Conservation (phyloP, 2,888 invertebrate species). For the Plebejus melissa region DNA sequence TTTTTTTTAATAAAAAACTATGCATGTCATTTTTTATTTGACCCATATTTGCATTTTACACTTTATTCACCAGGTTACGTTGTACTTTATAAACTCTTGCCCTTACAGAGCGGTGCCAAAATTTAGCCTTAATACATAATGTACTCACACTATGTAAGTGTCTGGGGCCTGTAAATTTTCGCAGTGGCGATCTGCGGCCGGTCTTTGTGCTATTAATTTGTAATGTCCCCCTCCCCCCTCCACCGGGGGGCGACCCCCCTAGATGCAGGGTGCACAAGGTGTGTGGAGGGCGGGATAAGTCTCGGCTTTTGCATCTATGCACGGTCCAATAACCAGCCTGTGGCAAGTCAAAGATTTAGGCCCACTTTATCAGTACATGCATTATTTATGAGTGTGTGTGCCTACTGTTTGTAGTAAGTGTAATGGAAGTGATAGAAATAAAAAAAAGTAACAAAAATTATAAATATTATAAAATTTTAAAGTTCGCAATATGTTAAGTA, state of each 20-base stretch:
- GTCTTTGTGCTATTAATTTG: conserved; percentile 79
- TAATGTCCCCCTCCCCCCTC: conserved; percentile 62
- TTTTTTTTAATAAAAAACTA: too few relatives aligned
- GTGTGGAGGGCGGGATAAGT: conserved; percentile 47
- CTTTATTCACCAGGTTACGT: too few relatives aligned
- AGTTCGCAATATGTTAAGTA: too few relatives aligned
- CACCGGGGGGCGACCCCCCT: conserved; percentile 43
- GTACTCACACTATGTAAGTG: conserved; percentile 58
- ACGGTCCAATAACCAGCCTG: conserved; percentile 24
- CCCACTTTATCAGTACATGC: conserved; percentile 10
- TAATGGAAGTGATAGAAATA: not conserved
- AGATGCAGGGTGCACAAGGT: conserved; percentile 55
- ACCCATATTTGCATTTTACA: too few relatives aligned
- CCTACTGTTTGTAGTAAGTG: not conserved
- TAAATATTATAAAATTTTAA: not conserved
- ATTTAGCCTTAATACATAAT: conserved; percentile 44
- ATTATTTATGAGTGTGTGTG: not conserved
- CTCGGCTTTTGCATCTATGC: conserved; percentile 37
- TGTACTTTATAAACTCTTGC: not conserved
- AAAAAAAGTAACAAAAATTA: not conserved
- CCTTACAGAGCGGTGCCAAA: conserved; percentile 37
- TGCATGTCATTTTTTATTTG: too few relatives aligned
- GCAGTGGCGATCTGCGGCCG: conserved; percentile 73
- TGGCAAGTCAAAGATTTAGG: conserved; percentile 29
- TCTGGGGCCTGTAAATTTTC: conserved; percentile 74